Percentiles rank a stretch among this genome's conserved stretches.
Conservation (phyloP, 2,797 vertebrate species). For the Oophaga sylvatica region DNA sequence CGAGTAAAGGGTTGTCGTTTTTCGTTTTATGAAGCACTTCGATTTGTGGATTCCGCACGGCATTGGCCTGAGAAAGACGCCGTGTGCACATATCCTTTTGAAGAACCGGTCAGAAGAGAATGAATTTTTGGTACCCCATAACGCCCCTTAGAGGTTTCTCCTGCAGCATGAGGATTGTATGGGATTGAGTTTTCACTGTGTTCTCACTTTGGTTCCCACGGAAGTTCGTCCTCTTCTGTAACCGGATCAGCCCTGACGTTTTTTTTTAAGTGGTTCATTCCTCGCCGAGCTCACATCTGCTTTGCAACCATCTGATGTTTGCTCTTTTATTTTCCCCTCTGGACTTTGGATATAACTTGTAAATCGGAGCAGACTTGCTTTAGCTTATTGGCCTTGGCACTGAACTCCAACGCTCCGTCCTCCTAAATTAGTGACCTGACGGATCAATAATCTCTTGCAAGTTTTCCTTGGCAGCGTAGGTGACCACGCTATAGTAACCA, state of each 20-base stretch:
- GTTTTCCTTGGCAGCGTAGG: not conserved
- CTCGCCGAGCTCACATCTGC: not conserved
- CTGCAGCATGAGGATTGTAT: too few relatives aligned
- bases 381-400: too few relatives aligned
- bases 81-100: too few relatives aligned
- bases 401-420: too few relatives aligned
- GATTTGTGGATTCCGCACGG: too few relatives aligned
- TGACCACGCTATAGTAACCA: not conserved
- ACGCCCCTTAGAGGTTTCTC: too few relatives aligned
- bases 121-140: too few relatives aligned
- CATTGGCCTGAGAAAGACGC: too few relatives aligned
- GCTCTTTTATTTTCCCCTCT: not conserved
- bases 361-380: too few relatives aligned
- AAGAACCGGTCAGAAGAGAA: too few relatives aligned
- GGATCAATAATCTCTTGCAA: not conserved
- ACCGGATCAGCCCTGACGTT: not conserved
- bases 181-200: too few relatives aligned
- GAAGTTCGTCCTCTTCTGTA: not conserved
- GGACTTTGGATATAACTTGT: not conserved
- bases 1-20: not conserved
- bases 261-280: not conserved
- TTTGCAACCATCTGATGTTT: conserved; percentile 6
- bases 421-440: not conserved
- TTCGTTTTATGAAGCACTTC: too few relatives aligned
- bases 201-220: not conserved